phyloP scores from a whole-genome alignment of 2,888 invertebrate species.

The Himalopsyche japonica region DNA sequence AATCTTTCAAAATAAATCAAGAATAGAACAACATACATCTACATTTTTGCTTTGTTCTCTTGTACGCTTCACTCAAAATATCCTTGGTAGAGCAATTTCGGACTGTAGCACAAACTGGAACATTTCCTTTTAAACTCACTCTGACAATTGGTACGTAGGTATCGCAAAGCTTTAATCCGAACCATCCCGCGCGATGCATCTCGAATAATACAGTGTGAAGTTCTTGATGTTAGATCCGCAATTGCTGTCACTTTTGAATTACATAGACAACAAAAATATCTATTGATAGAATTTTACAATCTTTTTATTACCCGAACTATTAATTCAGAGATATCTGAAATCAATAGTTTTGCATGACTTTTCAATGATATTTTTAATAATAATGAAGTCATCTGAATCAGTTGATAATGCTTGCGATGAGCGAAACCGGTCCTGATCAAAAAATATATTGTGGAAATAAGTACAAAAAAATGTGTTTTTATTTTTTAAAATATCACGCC shows the following conservation, averaged over 20 bases:
- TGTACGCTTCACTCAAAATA: conserved; percentile 64
- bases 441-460: too few species aligned
- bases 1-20: conserved; percentile 1
- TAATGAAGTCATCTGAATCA: too few species aligned
- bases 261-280: background rate
- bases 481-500: too few species aligned
- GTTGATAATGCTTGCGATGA: too few species aligned
- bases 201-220: background rate
- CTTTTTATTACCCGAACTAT: background rate
- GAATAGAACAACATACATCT: conserved; percentile 63
- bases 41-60: conserved; percentile 69
- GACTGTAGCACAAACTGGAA: conserved; percentile 45
- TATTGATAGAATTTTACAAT: background rate
- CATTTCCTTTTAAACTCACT: conserved; percentile 15
- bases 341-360: too few species aligned
- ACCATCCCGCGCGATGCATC: conserved; percentile 35
- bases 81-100: conserved; percentile 50
- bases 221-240: background rate
- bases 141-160: conserved; percentile 2
- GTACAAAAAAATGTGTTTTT: too few species aligned
- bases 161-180: conserved; percentile 29
- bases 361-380: too few species aligned
- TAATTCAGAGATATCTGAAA: background rate
- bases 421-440: too few species aligned
- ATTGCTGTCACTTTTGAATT: background rate